Evolutionary conservation across 1,140 invertebrate genomes (phyloP).

Genomic region (Calephelis virginiensis): DNA sequence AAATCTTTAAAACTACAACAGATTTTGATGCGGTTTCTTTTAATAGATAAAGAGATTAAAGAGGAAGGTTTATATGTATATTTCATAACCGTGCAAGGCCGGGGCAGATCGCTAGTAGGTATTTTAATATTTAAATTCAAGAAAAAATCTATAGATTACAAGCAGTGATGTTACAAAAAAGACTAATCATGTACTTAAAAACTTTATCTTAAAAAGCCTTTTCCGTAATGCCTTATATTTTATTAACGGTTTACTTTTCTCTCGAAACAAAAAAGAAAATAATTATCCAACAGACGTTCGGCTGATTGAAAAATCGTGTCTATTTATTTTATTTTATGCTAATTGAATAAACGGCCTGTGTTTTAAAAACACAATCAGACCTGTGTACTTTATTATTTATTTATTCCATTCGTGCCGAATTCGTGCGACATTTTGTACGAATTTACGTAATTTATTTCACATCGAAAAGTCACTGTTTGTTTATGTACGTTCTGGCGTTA

Average conservation of each 20-base stretch:
- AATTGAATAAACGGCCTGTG: slow-evolving; percentile 28
- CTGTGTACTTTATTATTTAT: slow-evolving; percentile 42
- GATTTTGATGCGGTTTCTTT: too few relatives aligned
- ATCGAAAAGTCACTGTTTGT: slow-evolving; percentile 48
- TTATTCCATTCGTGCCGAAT: slow-evolving; percentile 44
- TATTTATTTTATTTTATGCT: slow-evolving; percentile 25
- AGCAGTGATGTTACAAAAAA: too few relatives aligned
- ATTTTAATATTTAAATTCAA: too few relatives aligned
- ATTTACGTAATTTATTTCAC: slow-evolving; percentile 51
- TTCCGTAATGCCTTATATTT: background rate
- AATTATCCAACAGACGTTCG: slow-evolving; percentile 6
- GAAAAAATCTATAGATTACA: too few relatives aligned
- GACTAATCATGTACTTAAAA: too few relatives aligned
- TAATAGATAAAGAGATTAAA: too few relatives aligned
- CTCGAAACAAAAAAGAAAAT: slow-evolving; percentile 18
- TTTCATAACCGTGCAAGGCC: too few relatives aligned
- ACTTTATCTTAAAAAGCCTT: too few relatives aligned
- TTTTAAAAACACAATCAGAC: slow-evolving; percentile 37
- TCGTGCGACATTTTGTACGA: slow-evolving; percentile 42
- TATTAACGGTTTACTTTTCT: background rate
- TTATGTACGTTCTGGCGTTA: slow-evolving; percentile 32
- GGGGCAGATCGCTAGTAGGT: too few relatives aligned
- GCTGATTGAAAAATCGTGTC: slow-evolving; percentile 26
- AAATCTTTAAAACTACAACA: too few relatives aligned
- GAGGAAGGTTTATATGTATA: too few relatives aligned